Percentiles rank a stretch among this genome's conserved stretches.
Evolutionary conservation across 2,888 invertebrate species (phyloP).

Genomic region (Phasia obesa): DNA sequence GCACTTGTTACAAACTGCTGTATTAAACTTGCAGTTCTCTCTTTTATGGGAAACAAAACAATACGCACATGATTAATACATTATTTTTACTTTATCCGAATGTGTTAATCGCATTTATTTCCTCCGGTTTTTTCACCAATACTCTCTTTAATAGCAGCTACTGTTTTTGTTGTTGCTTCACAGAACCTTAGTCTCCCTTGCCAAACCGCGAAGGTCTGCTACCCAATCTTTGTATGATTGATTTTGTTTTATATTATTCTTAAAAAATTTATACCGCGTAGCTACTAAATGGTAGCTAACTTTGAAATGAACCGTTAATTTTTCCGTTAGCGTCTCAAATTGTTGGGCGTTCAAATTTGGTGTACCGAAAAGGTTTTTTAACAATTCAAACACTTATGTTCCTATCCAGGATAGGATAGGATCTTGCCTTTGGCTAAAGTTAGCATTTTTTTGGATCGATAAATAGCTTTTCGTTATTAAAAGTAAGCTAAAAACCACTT

Average conservation of each 20-base stretch:
- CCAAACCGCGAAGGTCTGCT: constrained; percentile 55
- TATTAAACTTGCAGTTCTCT: constrained; percentile 56
- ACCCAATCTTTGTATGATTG: constrained; percentile 35
- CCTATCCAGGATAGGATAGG: constrained; percentile 67
- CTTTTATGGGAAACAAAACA: constrained; percentile 46
- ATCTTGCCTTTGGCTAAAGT: no score
- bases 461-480: no score
- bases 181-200: not conserved
- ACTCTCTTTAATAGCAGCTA: constrained; percentile 38
- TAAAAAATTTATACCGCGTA: not conserved
- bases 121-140: no score
- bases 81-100: constrained; percentile 6
- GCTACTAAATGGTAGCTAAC: constrained; percentile 6
- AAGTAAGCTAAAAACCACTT: no score
- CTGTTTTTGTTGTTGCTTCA: constrained; percentile 50
- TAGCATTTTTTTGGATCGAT: no score
- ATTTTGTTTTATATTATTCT: not conserved
- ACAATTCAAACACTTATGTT: constrained; percentile 59
- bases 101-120: no score
- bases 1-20: constrained; percentile 54
- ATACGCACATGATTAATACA: constrained; percentile 59
- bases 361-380: constrained; percentile 66
- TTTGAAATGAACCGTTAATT: not conserved
- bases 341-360: constrained; percentile 45
- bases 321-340: constrained; percentile 33